Evolutionary conservation across 1,140 invertebrate genomes (phyloP).

Genomic region (Procambarus clarkii): DNA sequence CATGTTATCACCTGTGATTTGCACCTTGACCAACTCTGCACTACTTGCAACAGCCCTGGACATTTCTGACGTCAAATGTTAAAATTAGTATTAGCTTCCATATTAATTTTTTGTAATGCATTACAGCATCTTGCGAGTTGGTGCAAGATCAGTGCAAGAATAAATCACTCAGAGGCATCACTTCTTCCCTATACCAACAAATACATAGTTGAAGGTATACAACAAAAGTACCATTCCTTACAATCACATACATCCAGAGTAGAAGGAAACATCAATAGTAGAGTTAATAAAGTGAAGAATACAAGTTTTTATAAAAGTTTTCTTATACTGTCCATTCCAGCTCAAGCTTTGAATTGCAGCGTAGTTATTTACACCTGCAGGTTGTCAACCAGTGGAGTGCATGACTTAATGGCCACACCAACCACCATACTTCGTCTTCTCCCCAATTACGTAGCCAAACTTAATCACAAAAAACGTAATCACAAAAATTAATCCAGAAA

Average conservation of each 20-base stretch:
- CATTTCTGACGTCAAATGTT: too few species aligned
- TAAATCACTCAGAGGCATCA: not conserved
- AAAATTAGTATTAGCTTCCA: too few species aligned
- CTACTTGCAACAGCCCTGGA: too few species aligned
- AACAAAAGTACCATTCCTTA: constrained; percentile 22
- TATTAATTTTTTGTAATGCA: not conserved
- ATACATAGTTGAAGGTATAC: constrained; percentile 1
- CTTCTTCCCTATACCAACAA: not conserved
- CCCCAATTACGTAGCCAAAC: too few species aligned
- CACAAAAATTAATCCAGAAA: too few species aligned
- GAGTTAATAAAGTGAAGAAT: constrained; percentile 35
- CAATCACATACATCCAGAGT: constrained; percentile 46
- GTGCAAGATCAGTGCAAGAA: not conserved
- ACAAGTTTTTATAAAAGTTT: constrained; percentile 1
- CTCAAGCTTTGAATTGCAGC: not conserved
- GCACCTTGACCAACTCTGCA: not conserved
- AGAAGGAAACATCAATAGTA: constrained; percentile 51
- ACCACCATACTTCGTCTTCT: too few species aligned
- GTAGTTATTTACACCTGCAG: not conserved
- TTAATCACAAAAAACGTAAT: too few species aligned
- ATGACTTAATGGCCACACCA: too few species aligned
- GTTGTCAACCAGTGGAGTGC: too few species aligned
- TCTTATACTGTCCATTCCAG: constrained; percentile 12
- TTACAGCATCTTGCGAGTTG: not conserved
- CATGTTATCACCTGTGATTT: not conserved